Base-by-base conservation (phyloP, 2,888 invertebrate genomes). In the Petrophora chlorosata region DNA sequence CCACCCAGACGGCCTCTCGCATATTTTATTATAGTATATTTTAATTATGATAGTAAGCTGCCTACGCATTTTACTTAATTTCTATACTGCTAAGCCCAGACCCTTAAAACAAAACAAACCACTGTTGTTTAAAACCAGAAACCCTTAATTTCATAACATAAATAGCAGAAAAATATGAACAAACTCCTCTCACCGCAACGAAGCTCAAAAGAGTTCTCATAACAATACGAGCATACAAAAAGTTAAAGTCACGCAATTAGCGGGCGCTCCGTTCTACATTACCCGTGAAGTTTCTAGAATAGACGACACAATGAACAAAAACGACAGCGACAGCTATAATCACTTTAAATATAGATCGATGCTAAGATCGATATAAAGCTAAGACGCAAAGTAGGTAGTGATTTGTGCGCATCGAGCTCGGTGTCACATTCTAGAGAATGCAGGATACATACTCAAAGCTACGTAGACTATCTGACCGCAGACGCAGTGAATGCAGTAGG, bases 371-470 rank as follows among this genome's bases (percentile, higher is more conserved):
- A n/a, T n/a, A n/a, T 69, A 56, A 70, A 72, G 79, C 16, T 41
- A 81, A 81, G 81, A 80, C 79, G 79, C 81, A 85, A 87, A 88
- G 83, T 82, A 79, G 73, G 70, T 71, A 70, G 82, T 87, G 89
- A 88, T 88, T 88, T 87, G 87, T 87, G 79, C 77, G 73, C 67
- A 74, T 67, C 66, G 74, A 43, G 39, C 15, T 70, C 72, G 75
- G 73, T 70, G 72, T 75, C 77, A 76, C 79, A 79, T 83, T 82
- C 80, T 76, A 33, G 26, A 30, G 53, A 50, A 50, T 58, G 50
- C 17, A 46, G 19, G 44, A 35, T 23, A 39, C 30, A 45, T 51
- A 43, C 45, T 8, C 64, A 75, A 72, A 79, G 78, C 75, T 65
- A 59, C 61, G 51, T 55, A 68, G 70, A 67, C 74, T 67, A 67